Conservation (phyloP, 2,888 invertebrate species). For the Phaedon cochleariae region DNA sequence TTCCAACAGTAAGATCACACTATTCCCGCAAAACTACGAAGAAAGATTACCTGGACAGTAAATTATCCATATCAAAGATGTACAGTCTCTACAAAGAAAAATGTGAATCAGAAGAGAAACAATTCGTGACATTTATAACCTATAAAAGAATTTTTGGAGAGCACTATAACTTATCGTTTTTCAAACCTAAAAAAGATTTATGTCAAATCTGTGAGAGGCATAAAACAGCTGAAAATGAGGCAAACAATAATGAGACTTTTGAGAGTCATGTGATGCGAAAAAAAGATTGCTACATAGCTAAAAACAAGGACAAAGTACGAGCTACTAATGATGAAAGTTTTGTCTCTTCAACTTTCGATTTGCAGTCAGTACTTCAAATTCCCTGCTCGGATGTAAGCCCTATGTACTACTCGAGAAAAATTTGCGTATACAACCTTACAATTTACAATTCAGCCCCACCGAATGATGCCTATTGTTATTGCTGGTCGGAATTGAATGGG, state of each 20-base stretch:
- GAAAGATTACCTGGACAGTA: constrained; percentile 7
- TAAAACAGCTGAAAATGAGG: too few species aligned
- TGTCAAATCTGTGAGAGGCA: too few species aligned
- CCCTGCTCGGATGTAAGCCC: constrained; percentile 46
- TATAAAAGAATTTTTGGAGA: neutral
- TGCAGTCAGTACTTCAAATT: constrained; percentile 50
- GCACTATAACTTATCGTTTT: neutral
- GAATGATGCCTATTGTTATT: constrained; percentile 40
- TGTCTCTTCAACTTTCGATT: constrained; percentile 46
- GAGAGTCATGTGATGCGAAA: constrained; percentile 21
- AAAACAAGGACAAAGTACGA: constrained; percentile 29
- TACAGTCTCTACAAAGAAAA: neutral
- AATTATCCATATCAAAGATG: constrained; percentile 7
- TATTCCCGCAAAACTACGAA: constrained; percentile 5
- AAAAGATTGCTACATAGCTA: constrained; percentile 18
- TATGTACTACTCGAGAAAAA: constrained; percentile 41
- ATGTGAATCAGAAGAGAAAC: neutral
- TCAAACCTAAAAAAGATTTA: neutral
- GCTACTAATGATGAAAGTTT: constrained; percentile 40
- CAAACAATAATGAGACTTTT: neutral
- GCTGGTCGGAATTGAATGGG: constrained; percentile 5
- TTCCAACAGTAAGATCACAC: constrained; percentile 9
- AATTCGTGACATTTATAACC: neutral
- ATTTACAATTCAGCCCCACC: constrained; percentile 46
- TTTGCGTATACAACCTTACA: constrained; percentile 12